Base-by-base conservation (phyloP, 1,140 invertebrate species). In the Reticulitermes speratus region DNA sequence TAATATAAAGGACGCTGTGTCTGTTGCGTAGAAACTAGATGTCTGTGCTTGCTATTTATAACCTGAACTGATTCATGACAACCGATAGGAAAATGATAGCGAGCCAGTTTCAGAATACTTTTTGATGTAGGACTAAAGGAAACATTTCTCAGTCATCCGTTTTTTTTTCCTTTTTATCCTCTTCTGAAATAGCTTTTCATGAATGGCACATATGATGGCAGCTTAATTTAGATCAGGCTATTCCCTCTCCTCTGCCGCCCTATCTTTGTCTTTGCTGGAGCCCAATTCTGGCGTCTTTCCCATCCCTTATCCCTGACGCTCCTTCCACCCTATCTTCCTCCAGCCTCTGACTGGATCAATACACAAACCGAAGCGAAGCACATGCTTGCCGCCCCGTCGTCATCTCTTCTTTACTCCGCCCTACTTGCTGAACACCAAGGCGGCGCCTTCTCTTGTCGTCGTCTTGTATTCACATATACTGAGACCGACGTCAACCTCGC, bases 261-360 rank as follows among this genome's bases (percentile, higher is more conserved):
- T 6, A 30, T 75, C 65, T 75, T 75, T 14, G 65, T 75, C 65
- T 75, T 75, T 14, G n/a, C 65, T 75, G 65, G 65, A 75, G 65
- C 65, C 25, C 7, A 75, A 75, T 30, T 75, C 65, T 75, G 65
- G 65, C 65, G 65, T 75, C 65, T 75, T 75, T 75, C 65, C n/a
- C 65, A 75, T 75, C 65, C 65, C 65, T 75, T 75, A 75, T 75
- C 65, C 65, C 65, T 30, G 25, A 75, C 65, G 3, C 65, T 8
- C 65, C 65, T 75, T 25, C 65, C 59, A 65, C 59, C 59, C 59
- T 65, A 65, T 65, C 59, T 65, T 65, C 59, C 65, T 75, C 65
- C n/a, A 75, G 65, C 65, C n/a, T 75, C 65, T 30, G 65, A 75
- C 65, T 75, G 65, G 65, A 75, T 75, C 65, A 75, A 75, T 75